Base-by-base conservation (phyloP, 2,888 invertebrate species). In the Cephus rjabovi region DNA sequence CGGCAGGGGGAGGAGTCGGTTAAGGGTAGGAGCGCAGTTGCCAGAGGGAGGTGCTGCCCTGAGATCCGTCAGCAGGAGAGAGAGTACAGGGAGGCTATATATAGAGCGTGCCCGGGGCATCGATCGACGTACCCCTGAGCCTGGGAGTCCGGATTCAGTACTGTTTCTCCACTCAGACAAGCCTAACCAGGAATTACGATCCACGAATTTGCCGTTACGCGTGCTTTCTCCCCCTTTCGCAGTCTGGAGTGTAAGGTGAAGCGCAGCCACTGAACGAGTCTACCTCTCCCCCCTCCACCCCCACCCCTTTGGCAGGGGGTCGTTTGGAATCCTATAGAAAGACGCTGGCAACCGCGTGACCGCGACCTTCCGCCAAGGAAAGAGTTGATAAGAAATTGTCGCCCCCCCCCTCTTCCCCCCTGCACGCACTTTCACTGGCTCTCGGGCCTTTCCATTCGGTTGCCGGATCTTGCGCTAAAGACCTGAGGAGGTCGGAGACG, bases 91-190 rank as follows among this genome's bases (percentile, higher is more conserved):
- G 77, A 83, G 83, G 85, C 83, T 87, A 85, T 88, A 87, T 87
- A 87, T 85, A 86, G 85, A 86, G 81, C 86, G 85, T 81, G 87
- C 87, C 89, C 90, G 85, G 90, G 88, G 89, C 89, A 90, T 90
- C 89, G 90, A 90, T 90, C 89, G 89, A 86, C 86, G 84, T 79
- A 82, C 83, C 82, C 81, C 83, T 79, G 86, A 85, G 87, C 89
- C 89, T 89, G 89, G 89, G 89, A 87, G 86, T 86, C 87, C 80
- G 85, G 89, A 89, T 88, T 87, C 85, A 85, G 85, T 86, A 83
- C 82, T 83, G 85, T 86, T 40, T 30, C 12, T 70, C 83, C 84
- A 81, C 81, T 81, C 82, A 82, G 80, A 83, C 73, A 35, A 31
- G 37, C 33, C 69, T 40, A 31, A 35, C 34, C 40, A 33, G 69